These are phyloP conservation scores for Amphilophus citrinellus DNA, from an alignment of 2,113 vertebrate species.

Conservation along the genomic window DNA sequence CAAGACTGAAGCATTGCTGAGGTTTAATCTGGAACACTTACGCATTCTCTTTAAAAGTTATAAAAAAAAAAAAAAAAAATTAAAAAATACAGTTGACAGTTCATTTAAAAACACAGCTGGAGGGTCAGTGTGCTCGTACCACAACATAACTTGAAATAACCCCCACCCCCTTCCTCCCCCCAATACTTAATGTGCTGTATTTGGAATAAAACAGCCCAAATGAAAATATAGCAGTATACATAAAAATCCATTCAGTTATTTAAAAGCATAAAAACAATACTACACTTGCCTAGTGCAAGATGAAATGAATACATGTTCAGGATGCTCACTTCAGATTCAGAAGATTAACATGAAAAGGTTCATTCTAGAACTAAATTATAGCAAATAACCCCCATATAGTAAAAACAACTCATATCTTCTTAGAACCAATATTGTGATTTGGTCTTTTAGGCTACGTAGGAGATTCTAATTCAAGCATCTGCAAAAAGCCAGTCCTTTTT, in stretches of 20 bases:
- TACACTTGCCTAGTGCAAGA: constrained; percentile 2
- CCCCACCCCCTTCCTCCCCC: no score
- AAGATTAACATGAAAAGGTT: neutral
- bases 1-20: neutral
- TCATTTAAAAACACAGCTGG: neutral
- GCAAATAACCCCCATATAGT: constrained; percentile 2
- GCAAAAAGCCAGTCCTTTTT: neutral
- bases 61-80: neutral
- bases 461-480: neutral
- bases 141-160: no score
- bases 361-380: neutral
- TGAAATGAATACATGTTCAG: neutral
- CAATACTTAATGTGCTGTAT: neutral
- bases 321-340: neutral
- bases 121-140: neutral
- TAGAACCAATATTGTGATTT: neutral
- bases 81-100: neutral
- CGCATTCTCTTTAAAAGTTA: neutral
- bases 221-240: constrained; percentile 9
- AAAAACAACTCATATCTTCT: neutral
- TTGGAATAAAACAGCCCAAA: neutral
- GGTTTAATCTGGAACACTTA: constrained; percentile 7
- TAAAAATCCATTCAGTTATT: constrained; percentile 2
- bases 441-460: neutral
- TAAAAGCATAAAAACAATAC: constrained; percentile 8